Conservation (phyloP, 2,888 invertebrate genomes). For the Tiphia femorata region DNA sequence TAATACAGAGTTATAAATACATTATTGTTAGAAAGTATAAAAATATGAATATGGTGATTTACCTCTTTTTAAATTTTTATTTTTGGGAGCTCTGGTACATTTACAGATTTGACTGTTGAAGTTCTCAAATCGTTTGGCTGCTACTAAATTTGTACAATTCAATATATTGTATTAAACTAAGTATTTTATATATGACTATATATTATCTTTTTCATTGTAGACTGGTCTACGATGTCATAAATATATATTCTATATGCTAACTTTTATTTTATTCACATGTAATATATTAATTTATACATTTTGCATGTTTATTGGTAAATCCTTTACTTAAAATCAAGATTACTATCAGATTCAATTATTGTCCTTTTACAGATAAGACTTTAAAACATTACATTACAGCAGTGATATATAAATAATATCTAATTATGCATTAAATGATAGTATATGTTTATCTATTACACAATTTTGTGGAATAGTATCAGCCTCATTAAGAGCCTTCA, state of each 20-base stretch:
- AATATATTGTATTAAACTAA: conserved; percentile 23
- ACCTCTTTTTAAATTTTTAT: not conserved
- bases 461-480: no score
- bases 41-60: not conserved
- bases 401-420: conserved; percentile 7
- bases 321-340: conserved; percentile 47
- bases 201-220: conserved; percentile 50
- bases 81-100: conserved; percentile 26
- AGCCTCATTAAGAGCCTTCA: no score
- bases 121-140: not conserved
- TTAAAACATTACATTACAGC: conserved; percentile 1
- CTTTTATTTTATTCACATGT: conserved; percentile 42
- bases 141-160: conserved; percentile 4
- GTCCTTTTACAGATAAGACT: conserved; percentile 8
- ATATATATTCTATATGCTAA: conserved; percentile 56
- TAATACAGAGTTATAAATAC: conserved; percentile 4
- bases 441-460: not conserved
- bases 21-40: conserved; percentile 12
- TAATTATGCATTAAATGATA: conserved; percentile 1
- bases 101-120: conserved; percentile 10
- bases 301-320: conserved; percentile 27
- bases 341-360: conserved; percentile 34
- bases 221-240: conserved; percentile 54
- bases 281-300: conserved; percentile 49
- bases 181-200: conserved; percentile 44